phyloP scores from a whole-genome alignment of 2,797 vertebrate species.

The Hybognathus amarus region DNA sequence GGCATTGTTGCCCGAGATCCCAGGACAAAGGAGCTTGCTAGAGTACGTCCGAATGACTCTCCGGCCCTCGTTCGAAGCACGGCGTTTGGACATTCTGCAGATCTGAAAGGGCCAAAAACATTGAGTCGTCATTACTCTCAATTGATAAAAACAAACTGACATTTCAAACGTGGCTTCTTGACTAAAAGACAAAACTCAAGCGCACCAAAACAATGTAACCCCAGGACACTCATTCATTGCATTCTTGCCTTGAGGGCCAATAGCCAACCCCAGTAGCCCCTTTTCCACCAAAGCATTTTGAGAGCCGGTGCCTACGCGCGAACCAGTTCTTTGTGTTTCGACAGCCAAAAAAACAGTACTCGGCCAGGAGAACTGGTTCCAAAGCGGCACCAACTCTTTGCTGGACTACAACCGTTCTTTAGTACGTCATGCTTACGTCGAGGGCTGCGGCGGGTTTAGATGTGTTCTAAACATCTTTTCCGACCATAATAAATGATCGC shows the following conservation, averaged over 20 bases:
- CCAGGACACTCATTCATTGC: conserved; percentile 15
- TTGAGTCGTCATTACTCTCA: background rate
- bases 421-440: no score
- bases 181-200: background rate
- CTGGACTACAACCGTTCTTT: no score
- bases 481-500: no score
- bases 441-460: no score
- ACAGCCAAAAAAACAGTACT: no score
- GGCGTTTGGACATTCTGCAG: conserved; percentile 95
- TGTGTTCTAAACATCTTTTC: no score
- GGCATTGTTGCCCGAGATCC: conserved; percentile 92
- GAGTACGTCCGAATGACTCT: conserved; percentile 91
- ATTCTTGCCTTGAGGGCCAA: conserved; percentile 39
- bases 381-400: no score
- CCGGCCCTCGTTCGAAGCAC: conserved; percentile 92
- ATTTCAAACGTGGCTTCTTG: conserved; percentile 31
- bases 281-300: no score
- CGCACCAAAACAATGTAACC: conserved; percentile 8
- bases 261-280: conserved; percentile 45
- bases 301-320: no score
- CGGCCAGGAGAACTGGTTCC: no score
- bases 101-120: conserved; percentile 63
- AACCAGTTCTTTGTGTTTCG: no score
- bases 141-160: conserved; percentile 35
- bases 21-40: conserved; percentile 90